These are phyloP conservation scores for Margarornis squamiger DNA, from an alignment of 2,797 vertebrate genomes.

Conservation along the genomic window DNA sequence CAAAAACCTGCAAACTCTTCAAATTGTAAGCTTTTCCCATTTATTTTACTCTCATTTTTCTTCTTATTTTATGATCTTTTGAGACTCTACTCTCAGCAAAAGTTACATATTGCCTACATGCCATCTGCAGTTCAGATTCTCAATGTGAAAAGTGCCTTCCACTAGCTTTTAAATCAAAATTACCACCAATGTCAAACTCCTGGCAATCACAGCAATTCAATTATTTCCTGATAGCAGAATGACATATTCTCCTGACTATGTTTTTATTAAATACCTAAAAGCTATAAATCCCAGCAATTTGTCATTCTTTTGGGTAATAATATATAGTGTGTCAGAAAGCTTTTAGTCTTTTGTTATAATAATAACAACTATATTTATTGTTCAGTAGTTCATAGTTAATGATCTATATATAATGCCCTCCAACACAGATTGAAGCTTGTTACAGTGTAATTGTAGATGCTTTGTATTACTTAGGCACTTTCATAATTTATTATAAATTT, in stretches of 20 bases:
- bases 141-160: not conserved
- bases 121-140: not conserved
- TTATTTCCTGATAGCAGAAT: slow-evolving; percentile 26
- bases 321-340: slow-evolving; percentile 27
- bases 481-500: slow-evolving; percentile 11
- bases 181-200: not conserved
- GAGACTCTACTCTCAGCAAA: not conserved
- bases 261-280: slow-evolving; percentile 48
- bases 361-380: slow-evolving; percentile 40
- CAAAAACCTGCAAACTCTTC: not conserved
- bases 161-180: slow-evolving; percentile 29
- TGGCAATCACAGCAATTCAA: not conserved
- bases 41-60: not conserved
- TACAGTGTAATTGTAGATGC: not conserved
- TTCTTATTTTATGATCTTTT: not conserved
- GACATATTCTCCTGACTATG: not conserved
- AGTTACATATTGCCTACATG: not conserved
- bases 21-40: not conserved
- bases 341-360: slow-evolving; percentile 46
- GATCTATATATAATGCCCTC: not conserved
- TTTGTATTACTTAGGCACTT: not conserved
- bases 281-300: slow-evolving; percentile 39
- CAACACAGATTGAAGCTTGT: not conserved
- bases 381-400: slow-evolving; percentile 21
- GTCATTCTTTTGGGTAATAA: not conserved